These are phyloP conservation scores for Crematogaster levior DNA, from an alignment of 2,888 invertebrate genomes.

Conservation along the genomic window DNA sequence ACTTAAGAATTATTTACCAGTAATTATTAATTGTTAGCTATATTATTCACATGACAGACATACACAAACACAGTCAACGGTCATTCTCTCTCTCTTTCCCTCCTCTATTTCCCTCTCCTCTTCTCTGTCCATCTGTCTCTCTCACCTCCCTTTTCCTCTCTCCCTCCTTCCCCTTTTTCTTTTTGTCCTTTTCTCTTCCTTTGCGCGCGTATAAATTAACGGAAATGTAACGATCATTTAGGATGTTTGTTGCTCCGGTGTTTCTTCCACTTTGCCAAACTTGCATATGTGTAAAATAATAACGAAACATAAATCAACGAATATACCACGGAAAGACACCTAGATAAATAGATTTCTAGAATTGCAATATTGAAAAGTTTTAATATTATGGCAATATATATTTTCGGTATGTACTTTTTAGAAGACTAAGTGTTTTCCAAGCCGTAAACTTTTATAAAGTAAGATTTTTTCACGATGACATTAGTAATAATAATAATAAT, in stretches of 20 bases:
- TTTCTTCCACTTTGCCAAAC: slow-evolving; percentile 68
- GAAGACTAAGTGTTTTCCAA: slow-evolving; percentile 8
- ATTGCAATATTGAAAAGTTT: slow-evolving; percentile 48
- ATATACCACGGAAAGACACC: slow-evolving; percentile 54
- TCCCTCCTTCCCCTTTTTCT: neutral
- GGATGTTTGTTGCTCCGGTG: slow-evolving; percentile 64
- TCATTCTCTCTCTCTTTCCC: no score
- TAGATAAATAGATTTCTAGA: slow-evolving; percentile 62
- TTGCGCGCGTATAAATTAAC: slow-evolving; percentile 12
- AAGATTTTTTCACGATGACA: slow-evolving; percentile 43
- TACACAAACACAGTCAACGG: slow-evolving; percentile 3
- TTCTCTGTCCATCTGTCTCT: no score
- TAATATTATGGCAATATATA: slow-evolving; percentile 58
- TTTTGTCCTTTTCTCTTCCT: neutral
- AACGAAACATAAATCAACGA: slow-evolving; percentile 43
- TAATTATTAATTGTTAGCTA: slow-evolving; percentile 58
- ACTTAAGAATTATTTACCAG: slow-evolving; percentile 65
- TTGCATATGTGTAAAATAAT: slow-evolving; percentile 26
- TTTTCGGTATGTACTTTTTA: slow-evolving; percentile 39
- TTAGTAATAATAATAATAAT: slow-evolving; percentile 37
- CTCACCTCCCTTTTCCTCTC: neutral
- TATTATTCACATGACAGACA: slow-evolving; percentile 41
- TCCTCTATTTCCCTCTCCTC: no score
- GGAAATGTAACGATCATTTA: slow-evolving; percentile 39
- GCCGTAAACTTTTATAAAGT: slow-evolving; percentile 22